Percentiles rank a stretch among this genome's conserved stretches.
These are phyloP conservation scores for Notolabrus celidotus DNA, from an alignment of 2,797 vertebrate species.

Conservation along the genomic window DNA sequence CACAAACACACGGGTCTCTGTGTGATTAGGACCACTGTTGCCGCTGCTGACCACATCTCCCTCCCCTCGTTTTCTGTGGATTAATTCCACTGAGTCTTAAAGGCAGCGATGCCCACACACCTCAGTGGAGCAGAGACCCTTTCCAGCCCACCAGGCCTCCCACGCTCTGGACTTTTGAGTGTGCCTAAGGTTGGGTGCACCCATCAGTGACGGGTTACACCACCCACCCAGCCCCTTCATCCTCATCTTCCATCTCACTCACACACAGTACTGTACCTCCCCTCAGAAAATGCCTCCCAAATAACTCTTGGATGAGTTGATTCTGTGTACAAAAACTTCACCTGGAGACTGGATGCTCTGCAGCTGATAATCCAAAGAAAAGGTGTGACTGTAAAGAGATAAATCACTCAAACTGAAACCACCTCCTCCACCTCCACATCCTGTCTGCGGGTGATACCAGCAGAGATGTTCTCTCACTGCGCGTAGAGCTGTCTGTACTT, in stretches of 20 bases:
- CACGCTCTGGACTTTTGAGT: slow-evolving; percentile 69
- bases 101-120: slow-evolving; percentile 75
- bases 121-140: slow-evolving; percentile 66
- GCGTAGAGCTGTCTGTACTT: slow-evolving; percentile 67
- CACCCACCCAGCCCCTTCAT: slow-evolving; percentile 48
- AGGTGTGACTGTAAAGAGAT: slow-evolving; percentile 55
- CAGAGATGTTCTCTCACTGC: slow-evolving; percentile 55
- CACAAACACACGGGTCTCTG: slow-evolving; percentile 42
- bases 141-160: slow-evolving; percentile 72
- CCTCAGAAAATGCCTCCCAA: slow-evolving; percentile 26
- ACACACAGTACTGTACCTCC: slow-evolving; percentile 36
- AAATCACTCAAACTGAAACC: slow-evolving; percentile 75
- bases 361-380: slow-evolving; percentile 53
- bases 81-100: slow-evolving; percentile 60
- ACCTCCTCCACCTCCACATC: slow-evolving; percentile 70
- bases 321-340: slow-evolving; percentile 30
- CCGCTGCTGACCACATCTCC: slow-evolving; percentile 52
- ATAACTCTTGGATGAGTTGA: slow-evolving; percentile 29
- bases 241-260: slow-evolving; percentile 34
- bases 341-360: slow-evolving; percentile 30
- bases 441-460: slow-evolving; percentile 66
- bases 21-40: slow-evolving; percentile 49
- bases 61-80: slow-evolving; percentile 35
- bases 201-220: slow-evolving; percentile 55
- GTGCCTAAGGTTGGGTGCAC: slow-evolving; percentile 57